Percentiles rank a stretch among this genome's conserved stretches.
Conservation (phyloP, 2,797 vertebrate species). For the Sebastes kiyomatsui region DNA sequence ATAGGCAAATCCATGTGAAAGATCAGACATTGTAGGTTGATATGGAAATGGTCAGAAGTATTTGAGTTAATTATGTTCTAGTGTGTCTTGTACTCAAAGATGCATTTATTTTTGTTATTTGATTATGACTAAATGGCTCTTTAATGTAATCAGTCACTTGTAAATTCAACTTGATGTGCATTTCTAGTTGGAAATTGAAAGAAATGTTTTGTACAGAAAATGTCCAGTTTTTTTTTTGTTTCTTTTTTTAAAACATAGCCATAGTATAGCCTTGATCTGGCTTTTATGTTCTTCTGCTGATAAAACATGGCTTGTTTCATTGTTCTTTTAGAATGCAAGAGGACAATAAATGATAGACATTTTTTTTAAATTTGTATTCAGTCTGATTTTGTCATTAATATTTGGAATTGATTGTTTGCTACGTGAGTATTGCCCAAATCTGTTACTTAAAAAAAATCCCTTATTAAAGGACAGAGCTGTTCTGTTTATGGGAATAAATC, state of each 20-base stretch:
- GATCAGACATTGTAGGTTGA: conserved; percentile 16
- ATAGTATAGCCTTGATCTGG: conserved; percentile 36
- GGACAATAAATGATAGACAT: conserved; percentile 62
- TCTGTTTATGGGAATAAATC: too few relatives aligned
- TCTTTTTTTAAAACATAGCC: conserved; percentile 39
- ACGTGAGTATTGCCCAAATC: neutral
- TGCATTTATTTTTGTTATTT: conserved; percentile 36
- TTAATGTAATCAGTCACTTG: conserved; percentile 19
- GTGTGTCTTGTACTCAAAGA: conserved; percentile 38
- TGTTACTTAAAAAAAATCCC: neutral
- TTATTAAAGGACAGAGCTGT: too few relatives aligned
- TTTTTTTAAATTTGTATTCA: conserved; percentile 31
- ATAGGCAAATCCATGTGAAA: conserved; percentile 23
- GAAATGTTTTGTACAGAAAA: conserved; percentile 54
- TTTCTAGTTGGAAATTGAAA: conserved; percentile 24
- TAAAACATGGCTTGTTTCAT: conserved; percentile 33
- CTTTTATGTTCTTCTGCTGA: conserved; percentile 37
- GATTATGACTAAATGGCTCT: conserved; percentile 30
- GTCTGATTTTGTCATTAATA: conserved; percentile 17
- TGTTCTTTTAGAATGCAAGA: conserved; percentile 41
- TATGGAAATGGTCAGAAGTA: conserved; percentile 18
- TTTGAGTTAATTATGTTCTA: conserved; percentile 30
- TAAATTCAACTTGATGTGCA: conserved; percentile 25
- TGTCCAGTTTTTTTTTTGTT: conserved; percentile 31
- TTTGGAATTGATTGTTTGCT: conserved; percentile 1